Base-by-base conservation (phyloP, 1,140 invertebrate species). In the Lepidurus packardi region DNA sequence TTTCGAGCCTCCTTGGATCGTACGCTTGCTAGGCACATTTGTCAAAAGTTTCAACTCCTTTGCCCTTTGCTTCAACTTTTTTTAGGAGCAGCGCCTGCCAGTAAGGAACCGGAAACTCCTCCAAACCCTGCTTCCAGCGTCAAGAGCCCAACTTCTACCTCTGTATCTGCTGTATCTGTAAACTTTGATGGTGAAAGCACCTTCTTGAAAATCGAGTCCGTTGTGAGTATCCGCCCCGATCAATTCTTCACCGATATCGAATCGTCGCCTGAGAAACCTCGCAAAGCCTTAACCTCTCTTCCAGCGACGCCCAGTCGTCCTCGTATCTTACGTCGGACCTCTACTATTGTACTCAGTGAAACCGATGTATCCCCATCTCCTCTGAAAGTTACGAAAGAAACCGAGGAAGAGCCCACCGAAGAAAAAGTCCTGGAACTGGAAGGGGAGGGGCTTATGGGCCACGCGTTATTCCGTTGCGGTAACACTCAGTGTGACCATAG, bases 381-480 rank as follows among this genome's bases (percentile, higher is more conserved):
- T 34, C 34, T 34, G 7, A 45, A n/a, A 21, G 42, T 44, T 43
- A 44, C 1, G 2, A 65, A 65, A 16, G 42, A 78, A 75, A 24
- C 41, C 3, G 25, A 34, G 13, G 73, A 47, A 1, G 76, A 79
- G 65, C 7, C 21, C 24, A n/a, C 7, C 43, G 78, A 75, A 21
- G 53, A 65, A 13, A 43, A 79, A 25, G 75, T 42, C 73, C 2
- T 24, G 24, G 79, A 79, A 16, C 25, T 25, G 9, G 73, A 53
- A 11, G 44, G 65, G 10, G 78, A 47, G 34, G 78, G 78, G 5
- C 73, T 85, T 10, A 74, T 8, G 78, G 88, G 86, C 16, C 79
- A 78, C 11, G 82, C 86, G 11, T 83, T 90, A 0, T 90, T 86
- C 78, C 85, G 82, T 74, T 90, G 87, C 84, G 88, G 87, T 2